Conservation (phyloP, 2,888 invertebrate genomes). For the Ochropacha duplaris region DNA sequence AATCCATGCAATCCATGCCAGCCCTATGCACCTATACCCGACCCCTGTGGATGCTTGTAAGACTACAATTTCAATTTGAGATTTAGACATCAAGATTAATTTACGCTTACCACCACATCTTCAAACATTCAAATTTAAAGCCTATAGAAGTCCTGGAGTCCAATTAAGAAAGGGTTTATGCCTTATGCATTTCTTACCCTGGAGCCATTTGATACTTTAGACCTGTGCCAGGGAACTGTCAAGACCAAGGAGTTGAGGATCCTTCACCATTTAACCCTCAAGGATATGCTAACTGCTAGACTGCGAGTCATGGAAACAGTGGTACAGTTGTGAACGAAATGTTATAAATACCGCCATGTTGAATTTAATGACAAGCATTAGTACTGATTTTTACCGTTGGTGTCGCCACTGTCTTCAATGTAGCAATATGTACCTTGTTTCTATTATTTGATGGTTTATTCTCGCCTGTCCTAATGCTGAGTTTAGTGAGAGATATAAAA, state of each 20-base stretch:
- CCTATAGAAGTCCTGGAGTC: no score
- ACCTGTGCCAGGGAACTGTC: no score
- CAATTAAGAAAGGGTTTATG: no score
- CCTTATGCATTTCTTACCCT: no score
- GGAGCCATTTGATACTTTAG: no score
- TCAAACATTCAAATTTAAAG: not conserved
- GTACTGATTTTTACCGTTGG: not conserved
- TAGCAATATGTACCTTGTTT: not conserved
- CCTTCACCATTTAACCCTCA: no score
- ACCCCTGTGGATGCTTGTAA: not conserved
- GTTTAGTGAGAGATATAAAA: not conserved
- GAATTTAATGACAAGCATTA: not conserved
- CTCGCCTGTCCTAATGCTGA: no score
- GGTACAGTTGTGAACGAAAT: no score
- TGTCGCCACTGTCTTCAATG: not conserved
- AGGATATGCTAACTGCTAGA: no score
- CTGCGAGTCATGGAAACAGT: not conserved
- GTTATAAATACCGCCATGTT: not conserved
- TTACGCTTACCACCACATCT: not conserved
- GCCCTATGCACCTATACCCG: constrained; percentile 1
- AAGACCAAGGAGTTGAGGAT: not conserved
- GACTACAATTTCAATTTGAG: not conserved
- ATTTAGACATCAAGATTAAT: not conserved
- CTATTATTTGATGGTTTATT: no score
- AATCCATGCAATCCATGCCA: constrained; percentile 2